These are phyloP conservation scores for Pseudochaenichthys georgianus DNA, from an alignment of 2,797 vertebrate genomes.

Conservation along the genomic window DNA sequence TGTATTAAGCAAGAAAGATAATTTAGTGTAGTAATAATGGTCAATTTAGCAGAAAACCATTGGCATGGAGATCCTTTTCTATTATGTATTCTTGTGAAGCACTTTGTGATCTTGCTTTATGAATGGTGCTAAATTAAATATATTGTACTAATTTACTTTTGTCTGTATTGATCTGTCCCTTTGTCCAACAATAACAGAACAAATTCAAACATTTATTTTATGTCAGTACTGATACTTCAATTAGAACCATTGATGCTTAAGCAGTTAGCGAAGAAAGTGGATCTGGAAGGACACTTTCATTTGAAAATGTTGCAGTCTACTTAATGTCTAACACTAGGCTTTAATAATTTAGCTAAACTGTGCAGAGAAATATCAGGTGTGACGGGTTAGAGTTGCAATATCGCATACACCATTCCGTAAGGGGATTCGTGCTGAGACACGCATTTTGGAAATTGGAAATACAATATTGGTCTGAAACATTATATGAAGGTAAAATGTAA, in stretches of 20 bases:
- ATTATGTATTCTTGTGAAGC: background rate
- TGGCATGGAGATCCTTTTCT: background rate
- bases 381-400: constrained; percentile 50
- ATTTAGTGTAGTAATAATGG: background rate
- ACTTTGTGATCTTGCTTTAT: too few relatives aligned
- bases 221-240: background rate
- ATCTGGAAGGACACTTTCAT: background rate
- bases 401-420: constrained; percentile 43
- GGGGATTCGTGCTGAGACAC: constrained; percentile 50
- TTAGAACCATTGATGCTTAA: background rate
- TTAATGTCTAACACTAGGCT: constrained; percentile 26
- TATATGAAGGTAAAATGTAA: constrained; percentile 54
- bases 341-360: constrained; percentile 51
- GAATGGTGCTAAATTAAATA: too few relatives aligned
- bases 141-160: too few relatives aligned
- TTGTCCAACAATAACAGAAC: constrained; percentile 1
- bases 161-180: background rate
- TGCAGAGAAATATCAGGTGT: constrained; percentile 38
- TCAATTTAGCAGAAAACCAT: background rate
- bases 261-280: constrained; percentile 13
- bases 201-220: background rate
- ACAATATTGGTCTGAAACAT: constrained; percentile 57
- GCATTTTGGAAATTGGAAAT: constrained; percentile 69
- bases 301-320: constrained; percentile 12
- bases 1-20: background rate